Base-by-base conservation (phyloP, 2,888 invertebrate genomes). In the Halictus ligatus region DNA sequence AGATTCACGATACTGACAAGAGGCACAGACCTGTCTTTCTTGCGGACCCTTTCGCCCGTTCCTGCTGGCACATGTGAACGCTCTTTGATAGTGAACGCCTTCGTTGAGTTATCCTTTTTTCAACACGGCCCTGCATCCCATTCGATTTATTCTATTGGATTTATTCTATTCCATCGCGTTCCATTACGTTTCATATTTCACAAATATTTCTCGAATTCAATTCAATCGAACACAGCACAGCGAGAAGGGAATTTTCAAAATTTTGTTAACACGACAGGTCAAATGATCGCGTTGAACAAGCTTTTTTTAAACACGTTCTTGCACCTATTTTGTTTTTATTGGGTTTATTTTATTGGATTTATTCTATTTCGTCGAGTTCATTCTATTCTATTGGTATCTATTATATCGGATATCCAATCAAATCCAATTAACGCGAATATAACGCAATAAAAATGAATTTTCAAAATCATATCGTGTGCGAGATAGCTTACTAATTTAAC, bases 1-100 rank as follows among this genome's bases (percentile, higher is more conserved):
- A 60, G 43, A 46, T 50, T 21, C 58, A 8, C 25, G 72, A 76
- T 75, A 64, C 64, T 0, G 64, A 58, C 58, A 58, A 75, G 58
- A 25, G 35, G 15, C 25, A 43, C 69, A 54, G 25, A 25, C 64
- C n/a, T n/a, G n/a, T 60, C 58, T 74, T 78, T 83, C 77, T 78
- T 84, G 35, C 50, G 46, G 58, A 60, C 48, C 48, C 35, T 48
- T 71, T 50, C 12, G 69, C 69, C 69, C 1, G 69, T 21, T 69
- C 69, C 69, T 40, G 69, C 35, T 40, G 69, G 21, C 69, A 35
- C 21, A 40, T 40, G 69, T 40, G 69, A 69, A 64, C 35, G 29
- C 29, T 64, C 64, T 64, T 64, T 64, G 64, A 64, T 64, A 64
- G 64, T 2, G 64, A 18, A 35, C 64, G 64, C 29, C 8, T 64